phyloP scores from a whole-genome alignment of 2,113 vertebrate species.

The Egretta garzetta region DNA sequence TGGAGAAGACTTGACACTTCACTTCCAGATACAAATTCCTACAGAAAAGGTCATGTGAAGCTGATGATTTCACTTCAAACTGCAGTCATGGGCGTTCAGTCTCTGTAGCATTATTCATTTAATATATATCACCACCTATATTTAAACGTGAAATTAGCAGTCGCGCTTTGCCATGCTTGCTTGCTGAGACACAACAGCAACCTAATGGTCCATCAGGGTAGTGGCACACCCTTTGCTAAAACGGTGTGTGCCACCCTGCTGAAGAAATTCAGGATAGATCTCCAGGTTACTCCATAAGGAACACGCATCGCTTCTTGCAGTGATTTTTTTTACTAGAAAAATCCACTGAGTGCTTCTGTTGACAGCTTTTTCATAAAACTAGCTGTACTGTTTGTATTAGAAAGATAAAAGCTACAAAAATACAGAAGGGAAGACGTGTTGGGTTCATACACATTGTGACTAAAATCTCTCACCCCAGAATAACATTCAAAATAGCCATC shows the following conservation, averaged over 20 bases:
- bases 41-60: not conserved
- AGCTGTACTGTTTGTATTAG: not conserved
- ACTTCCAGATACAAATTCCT: not conserved
- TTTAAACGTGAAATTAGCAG: too few relatives aligned
- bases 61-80: not conserved
- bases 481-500: not conserved
- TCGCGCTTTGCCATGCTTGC: not conserved
- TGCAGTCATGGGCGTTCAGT: not conserved
- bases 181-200: not conserved
- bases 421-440: not conserved
- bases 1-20: not conserved
- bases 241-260: not conserved
- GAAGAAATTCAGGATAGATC: not conserved
- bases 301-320: not conserved
- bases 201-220: fast-evolving
- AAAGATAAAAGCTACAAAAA: not conserved
- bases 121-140: not conserved
- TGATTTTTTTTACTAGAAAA: not conserved
- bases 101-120: not conserved
- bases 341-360: not conserved
- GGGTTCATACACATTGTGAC: not conserved
- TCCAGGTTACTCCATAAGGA: not conserved
- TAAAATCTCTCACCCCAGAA: not conserved
- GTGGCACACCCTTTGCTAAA: not conserved
- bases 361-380: not conserved